phyloP scores from a whole-genome alignment of 2,113 vertebrate genomes.

The Ptilorrhoa leucosticta region DNA sequence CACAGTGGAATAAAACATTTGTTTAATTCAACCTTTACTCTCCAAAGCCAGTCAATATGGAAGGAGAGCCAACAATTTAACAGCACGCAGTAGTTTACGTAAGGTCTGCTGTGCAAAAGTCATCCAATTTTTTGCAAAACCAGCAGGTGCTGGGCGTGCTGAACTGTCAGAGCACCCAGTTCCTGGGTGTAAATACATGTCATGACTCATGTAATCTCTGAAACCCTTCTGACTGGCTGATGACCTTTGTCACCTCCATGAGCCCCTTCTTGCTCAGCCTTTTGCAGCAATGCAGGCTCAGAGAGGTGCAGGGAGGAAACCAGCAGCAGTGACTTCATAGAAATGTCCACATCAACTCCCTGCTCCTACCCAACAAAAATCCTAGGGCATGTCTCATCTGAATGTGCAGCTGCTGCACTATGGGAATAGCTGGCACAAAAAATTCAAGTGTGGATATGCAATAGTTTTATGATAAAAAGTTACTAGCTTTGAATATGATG shows the following conservation, averaged over 20 bases:
- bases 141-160: slow-evolving; percentile 13
- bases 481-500: neutral
- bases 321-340: neutral
- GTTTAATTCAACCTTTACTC: slow-evolving; percentile 39
- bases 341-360: neutral
- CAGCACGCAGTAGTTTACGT: neutral
- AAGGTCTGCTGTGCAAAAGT: slow-evolving; percentile 10
- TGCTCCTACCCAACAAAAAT: neutral
- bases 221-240: neutral
- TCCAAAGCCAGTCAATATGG: neutral
- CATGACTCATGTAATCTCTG: neutral
- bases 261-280: neutral
- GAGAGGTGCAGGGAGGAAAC: neutral
- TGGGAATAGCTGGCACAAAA: neutral
- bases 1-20: slow-evolving; percentile 47
- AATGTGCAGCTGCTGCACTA: neutral
- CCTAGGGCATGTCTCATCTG: neutral
- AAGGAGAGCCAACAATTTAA: slow-evolving; percentile 23
- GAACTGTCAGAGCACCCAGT: neutral
- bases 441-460: neutral
- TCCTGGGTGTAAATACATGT: fast-evolving
- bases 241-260: neutral
- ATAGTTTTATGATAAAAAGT: neutral
- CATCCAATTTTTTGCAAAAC: neutral
- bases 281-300: neutral